Evolutionary conservation across 2,113 vertebrate species (phyloP).

Genomic region (Megaceryle torquata): DNA sequence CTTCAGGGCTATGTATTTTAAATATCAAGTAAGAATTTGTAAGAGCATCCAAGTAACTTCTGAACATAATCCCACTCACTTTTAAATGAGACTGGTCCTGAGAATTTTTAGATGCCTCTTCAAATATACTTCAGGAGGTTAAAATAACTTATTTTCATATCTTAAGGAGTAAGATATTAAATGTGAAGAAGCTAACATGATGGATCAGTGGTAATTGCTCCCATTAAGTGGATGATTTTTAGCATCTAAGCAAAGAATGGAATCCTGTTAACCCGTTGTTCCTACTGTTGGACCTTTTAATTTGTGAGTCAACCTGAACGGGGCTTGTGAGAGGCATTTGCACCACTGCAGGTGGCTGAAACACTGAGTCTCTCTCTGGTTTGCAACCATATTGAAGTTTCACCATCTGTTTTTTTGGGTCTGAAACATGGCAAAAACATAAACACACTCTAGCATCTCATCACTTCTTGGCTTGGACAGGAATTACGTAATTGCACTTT

Average conservation of each 20-base stretch:
- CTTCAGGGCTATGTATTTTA: not conserved
- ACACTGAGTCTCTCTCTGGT: not conserved
- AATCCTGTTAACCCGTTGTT: not conserved
- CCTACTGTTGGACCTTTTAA: not conserved
- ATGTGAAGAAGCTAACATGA: not conserved
- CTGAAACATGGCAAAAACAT: not conserved
- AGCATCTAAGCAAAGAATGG: not conserved
- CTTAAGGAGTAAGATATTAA: not conserved
- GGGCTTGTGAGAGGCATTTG: not conserved
- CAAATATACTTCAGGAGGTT: not conserved
- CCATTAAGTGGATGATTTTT: not conserved
- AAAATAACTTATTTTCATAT: constrained; percentile 24
- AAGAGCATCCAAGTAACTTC: not conserved
- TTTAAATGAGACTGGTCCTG: not conserved
- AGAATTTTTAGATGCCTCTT: not conserved
- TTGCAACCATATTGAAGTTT: not conserved
- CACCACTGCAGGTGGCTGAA: not conserved
- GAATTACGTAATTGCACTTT: constrained; percentile 1
- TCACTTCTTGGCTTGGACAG: not conserved
- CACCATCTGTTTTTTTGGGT: not conserved
- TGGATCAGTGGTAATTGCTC: not conserved
- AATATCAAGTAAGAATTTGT: not conserved
- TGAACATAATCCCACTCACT: not conserved
- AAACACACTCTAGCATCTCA: not conserved
- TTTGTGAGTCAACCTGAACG: not conserved